phyloP scores from a whole-genome alignment of 2,113 vertebrate genomes.

The Saccopteryx leptura region DNA sequence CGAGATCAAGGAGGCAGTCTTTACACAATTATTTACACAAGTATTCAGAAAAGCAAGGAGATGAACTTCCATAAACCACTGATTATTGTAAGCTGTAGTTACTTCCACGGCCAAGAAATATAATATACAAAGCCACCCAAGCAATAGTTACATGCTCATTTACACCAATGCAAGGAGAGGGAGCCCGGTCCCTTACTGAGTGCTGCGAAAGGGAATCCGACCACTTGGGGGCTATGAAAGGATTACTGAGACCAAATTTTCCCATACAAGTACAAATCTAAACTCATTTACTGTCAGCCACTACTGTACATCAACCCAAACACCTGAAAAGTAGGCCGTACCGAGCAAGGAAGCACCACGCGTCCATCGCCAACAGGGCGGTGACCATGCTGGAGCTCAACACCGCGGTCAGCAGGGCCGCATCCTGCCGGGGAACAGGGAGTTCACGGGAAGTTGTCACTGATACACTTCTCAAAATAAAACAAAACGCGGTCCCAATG shows the following conservation, averaged over 20 bases:
- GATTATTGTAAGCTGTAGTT: neutral
- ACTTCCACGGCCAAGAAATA: neutral
- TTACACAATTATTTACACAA: neutral
- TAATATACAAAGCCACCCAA: neutral
- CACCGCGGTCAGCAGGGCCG: constrained; percentile 90
- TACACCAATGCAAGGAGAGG: neutral
- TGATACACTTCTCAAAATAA: neutral
- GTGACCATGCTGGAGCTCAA: constrained; percentile 92
- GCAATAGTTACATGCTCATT: neutral
- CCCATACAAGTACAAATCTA: neutral
- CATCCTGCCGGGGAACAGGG: constrained; percentile 89
- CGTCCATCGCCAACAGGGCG: constrained; percentile 93
- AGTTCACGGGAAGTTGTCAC: neutral
- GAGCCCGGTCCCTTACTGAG: neutral
- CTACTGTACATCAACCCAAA: neutral
- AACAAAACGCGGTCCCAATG: neutral
- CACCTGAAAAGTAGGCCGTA: constrained; percentile 78
- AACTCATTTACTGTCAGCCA: neutral
- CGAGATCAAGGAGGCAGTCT: constrained; percentile 24
- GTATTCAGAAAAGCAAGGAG: neutral
- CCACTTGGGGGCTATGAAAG: neutral
- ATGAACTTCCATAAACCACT: neutral
- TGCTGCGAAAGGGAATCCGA: neutral
- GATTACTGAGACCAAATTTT: neutral
- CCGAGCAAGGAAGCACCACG: constrained; percentile 97